phyloP scores from a whole-genome alignment of 2,797 vertebrate genomes.

The Buceros bicornis region DNA sequence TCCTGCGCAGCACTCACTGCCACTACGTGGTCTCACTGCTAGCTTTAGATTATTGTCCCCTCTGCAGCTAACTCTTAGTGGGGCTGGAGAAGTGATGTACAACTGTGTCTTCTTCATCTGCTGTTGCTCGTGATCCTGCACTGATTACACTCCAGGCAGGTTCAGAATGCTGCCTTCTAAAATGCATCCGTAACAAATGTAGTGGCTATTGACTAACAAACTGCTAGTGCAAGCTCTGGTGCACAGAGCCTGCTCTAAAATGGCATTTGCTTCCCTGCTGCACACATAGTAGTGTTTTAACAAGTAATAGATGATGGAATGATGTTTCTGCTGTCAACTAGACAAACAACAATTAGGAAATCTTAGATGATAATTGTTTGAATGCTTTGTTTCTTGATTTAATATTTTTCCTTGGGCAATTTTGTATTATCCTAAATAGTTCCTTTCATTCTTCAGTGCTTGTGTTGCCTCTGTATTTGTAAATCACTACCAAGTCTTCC shows the following conservation, averaged over 20 bases:
- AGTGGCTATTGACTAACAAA: not conserved
- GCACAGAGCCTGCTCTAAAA: not conserved
- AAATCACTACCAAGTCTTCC: conserved; percentile 42
- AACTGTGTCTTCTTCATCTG: not conserved
- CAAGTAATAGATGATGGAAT: not conserved
- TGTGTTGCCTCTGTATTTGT: conserved; percentile 50
- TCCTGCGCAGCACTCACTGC: not conserved
- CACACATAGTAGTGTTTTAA: not conserved
- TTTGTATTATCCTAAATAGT: conserved; percentile 23
- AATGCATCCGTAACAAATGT: rapidly evolving
- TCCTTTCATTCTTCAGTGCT: conserved; percentile 26
- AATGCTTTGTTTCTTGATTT: conserved; percentile 63
- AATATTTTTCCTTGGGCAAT: conserved; percentile 28
- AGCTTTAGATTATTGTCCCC: not conserved
- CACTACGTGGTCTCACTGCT: not conserved
- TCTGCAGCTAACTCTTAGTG: not conserved
- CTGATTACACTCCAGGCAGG: not conserved
- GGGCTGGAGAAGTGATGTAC: not conserved
- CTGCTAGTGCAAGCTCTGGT: not conserved
- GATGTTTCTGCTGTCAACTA: conserved; percentile 9
- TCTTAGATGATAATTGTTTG: conserved; percentile 61
- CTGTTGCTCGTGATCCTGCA: not conserved
- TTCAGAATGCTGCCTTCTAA: not conserved
- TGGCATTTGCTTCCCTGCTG: not conserved
- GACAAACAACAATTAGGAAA: conserved; percentile 55